Evolutionary conservation across 2,888 invertebrate species (phyloP), one percentile per base, ranked within the genome.

Genomic region (Pristionchus exspectatus): DNA sequence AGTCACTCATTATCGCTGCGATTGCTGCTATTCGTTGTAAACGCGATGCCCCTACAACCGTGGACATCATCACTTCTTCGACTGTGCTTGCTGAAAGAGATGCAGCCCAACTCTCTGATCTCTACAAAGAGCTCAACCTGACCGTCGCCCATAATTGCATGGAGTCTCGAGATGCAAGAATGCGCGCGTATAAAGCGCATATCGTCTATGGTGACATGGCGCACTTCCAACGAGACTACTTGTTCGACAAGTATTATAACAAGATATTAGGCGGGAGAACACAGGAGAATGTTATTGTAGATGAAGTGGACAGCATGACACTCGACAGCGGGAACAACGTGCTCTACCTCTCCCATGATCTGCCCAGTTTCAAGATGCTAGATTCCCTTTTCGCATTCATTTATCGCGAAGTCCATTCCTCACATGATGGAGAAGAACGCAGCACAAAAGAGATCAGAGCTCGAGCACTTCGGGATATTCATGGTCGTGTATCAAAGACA

Each of bases 221-320:
- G 3, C 93, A 92, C 56, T 95, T 95, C 90, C 95, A 95, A 89
- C 91, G 94, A 7, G 95, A 95, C 90, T 90, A 93, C 91, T 91
- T 95, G 24, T 90, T 94, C 12, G 94, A 95, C 59, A 91, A 91
- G 18, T 95, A 95, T 87, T 95, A 95, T 90, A 93, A 92, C 0
- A 92, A 94, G 90, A 94, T 94, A 54, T 94, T 95, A 30, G 85
- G 94, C 72, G 93, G 94, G 10, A 92, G 92, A 30, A 92, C 95
- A 56, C 91, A 88, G 14, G 91, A 93, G 18, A 92, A 92, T 33
- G 94, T 95, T 0, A 94, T 96, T 16, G 93, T 96, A 4, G 96
- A 96, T 90, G 95, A 96, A 92, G 95, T 96, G 0, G 96, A 96
- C 90, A 95, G 95, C 90, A 95, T 96, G 95, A 90, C 95, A 63